Evolutionary conservation across 2,113 vertebrate genomes (phyloP), one percentile per base, ranked within the genome.

Genomic region (Tonatia bakeri): DNA sequence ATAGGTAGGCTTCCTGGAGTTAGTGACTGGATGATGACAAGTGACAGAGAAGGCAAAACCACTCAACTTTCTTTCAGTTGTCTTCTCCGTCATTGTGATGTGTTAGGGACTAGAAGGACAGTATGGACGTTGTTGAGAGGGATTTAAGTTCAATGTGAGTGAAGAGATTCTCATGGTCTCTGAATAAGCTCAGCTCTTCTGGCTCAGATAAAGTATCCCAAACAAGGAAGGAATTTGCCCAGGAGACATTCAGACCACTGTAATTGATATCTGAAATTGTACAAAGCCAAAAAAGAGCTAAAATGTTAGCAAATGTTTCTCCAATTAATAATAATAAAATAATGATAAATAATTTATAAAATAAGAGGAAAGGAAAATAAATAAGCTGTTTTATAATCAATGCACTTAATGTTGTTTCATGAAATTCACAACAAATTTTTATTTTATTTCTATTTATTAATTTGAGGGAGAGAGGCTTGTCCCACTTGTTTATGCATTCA

Each of bases 21-120:
- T 93, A 94, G 83, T 85, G 77, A 97, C 17, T 84, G 77, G 83
- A 75, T 80, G 83, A 94, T 94, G 90, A 28, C 83, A 87, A 59
- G 36, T 87, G 43, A 90, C 83, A 94, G 43, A 88, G 26, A 87
- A 67, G 87, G 11, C 67, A 80, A 75, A 96, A 70, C 14, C 56
- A 84, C 64, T 79, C 31, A 72, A 67, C 64, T 93, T 89, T 89
- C 69, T 94, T 97, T 95, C 72, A 73, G 73, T 80, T 96, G 87
- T 94, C 87, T 96, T 91, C 52, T 95, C 59, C 92, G 90, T 90
- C 95, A 96, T 43, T 80, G 24, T 94, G 87, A 38, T 92, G 90
- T 94, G 90, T 19, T 54, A 54, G 33, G 79, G 93, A 70, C 73
- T 93, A 33, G 52, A 96, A 90, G 26, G 19, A 90, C 52, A 72